Base-by-base conservation (phyloP, 1,140 invertebrate species). In the Aphaenogaster floridana region DNA sequence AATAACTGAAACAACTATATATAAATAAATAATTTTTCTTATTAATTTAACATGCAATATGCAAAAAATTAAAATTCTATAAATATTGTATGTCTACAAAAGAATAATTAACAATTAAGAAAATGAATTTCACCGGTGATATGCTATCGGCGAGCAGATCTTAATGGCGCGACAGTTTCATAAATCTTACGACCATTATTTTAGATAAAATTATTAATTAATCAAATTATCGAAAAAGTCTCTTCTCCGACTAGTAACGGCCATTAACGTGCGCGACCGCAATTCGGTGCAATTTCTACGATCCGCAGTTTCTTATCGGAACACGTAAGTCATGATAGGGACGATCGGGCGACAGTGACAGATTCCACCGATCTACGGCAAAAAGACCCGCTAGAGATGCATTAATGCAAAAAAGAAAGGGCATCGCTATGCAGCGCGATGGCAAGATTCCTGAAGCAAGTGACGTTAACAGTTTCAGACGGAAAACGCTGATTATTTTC, bases 271-370 rank as follows among this genome's bases (percentile, higher is more conserved):
- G 64, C 57, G 36, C 28, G 54, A 36, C 57, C 11, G 57, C 69
- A 50, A 52, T 64, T 80, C 42, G 50, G 54, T 48, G 86, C 68
- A 66, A 88, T 90, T 90, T 80, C 80, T 74, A 86, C 76, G 89
- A 91, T 86, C 57, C 50, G 39, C 64, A 45, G 48, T 90, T 91
- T 91, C 86, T 88, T 90, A 74, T 78, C 72, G 59, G 34, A 17
- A 39, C 77, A 68, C 63, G 89, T 90, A 88, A 91, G 59, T 84
- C 81, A 61, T 68, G 88, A 90, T 90, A 71, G 78, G 21, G 42
- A 78, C 81, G 86, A 90, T 90, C 77, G 89, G 61, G 5, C 71
- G 86, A 90, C 90, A 90, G 81, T 90, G 89, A 91, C 59, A 79
- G 76, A 86, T 86, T 36, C 74, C 39, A 71, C n/a, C 45, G 57